Evolutionary conservation across 2,113 vertebrate genomes (phyloP), one percentile per base, ranked within the genome.

Genomic region (Nyctereutes procyonoides): DNA sequence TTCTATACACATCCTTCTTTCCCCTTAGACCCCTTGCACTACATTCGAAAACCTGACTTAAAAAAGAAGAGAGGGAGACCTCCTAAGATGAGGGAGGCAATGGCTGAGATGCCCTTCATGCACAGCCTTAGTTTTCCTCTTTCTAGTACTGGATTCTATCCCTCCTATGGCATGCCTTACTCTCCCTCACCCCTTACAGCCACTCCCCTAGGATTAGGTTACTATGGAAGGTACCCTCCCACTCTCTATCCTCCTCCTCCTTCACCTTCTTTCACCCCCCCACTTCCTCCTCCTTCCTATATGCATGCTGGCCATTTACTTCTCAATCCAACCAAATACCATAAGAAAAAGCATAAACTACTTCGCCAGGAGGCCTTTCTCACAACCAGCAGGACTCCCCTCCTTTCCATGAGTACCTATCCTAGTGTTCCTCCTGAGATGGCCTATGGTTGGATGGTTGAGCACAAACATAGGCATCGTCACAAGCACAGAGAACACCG

Each of bases 381-480:
- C 97, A 99, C 99, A 1, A 98, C 98, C 9, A 98, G 99, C 87
- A 98, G 98, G 98, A 99, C 96, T 81, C 99, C 99, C 0, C 99
- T 99, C 22, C 98, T 99, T 51, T 99, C 99, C 43, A 99, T 99
- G 99, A 98, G 99, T 90, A 99, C 98, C 13, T 99, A 98, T 67
- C 99, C 99, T 98, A 99, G 99, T 2, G 99, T 99, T 17, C 98
- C 99, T 0, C 99, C 99, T 0, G 99, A 99, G 87, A 99, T 99
- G 98, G 99, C 99, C 71, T 99, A 99, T 0, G 99, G 99, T 94
- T 99, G 99, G 98, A 99, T 99, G 99, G 97, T 99, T 0, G 99
- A 99, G n/a, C 99, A 99, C 97, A 99, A 99, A 98, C 99, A 99
- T 96, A 99, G 99, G 69, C 99, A 99, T 95, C 99, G 99, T 71